Base-by-base conservation (phyloP, 1,140 invertebrate genomes). In the Pachyrhynchus sulphureomaculatus region DNA sequence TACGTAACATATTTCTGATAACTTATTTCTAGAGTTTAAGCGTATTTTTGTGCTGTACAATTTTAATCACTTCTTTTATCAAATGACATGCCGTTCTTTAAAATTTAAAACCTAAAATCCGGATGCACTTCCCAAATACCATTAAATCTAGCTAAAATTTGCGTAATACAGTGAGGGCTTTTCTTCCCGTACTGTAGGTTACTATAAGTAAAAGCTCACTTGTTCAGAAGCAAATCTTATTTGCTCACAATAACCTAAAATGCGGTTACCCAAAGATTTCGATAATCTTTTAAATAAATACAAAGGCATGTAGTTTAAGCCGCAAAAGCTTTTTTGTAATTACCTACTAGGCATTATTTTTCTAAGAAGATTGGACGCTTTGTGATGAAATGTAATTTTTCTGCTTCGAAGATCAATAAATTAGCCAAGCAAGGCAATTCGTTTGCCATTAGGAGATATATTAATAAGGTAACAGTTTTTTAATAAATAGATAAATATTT, bases 281-380 rank as follows among this genome's bases (percentile, higher is more conserved):
- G 12, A 8, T 51, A 51, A 51, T 51, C 48, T 51, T 20, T 34
- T 51, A 37, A 20, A 26, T 37, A 51, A 51, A 51, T 18, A 51
- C 26, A 51, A 51, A 51, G 23, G 48, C 48, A 51, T 37, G 48
- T 21, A 51, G 17, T 33, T 21, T 44, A 8, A 26, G 24, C 13
- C 45, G 45, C 12, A 51, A 20, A 51, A 32, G 23, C 21, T 15
- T 51, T 51, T 51, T 51, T 51, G 48, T 51, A 51, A 51, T 51
- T 51, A 37, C 15, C n/a, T 24, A 51, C 33, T 34, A 51, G 12
- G 48, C 48, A 17, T 36, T 51, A 51, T 51, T 51, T 51, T 34
- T 20, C 34, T 37, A 34, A 36, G 23, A 17, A 49, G 24, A 44
- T 44, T 13, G 21, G 10, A 44, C 18, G 29, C 45, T 32, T 49